phyloP scores from a whole-genome alignment of 2,888 invertebrate genomes.

The Nomada hirtipes region DNA sequence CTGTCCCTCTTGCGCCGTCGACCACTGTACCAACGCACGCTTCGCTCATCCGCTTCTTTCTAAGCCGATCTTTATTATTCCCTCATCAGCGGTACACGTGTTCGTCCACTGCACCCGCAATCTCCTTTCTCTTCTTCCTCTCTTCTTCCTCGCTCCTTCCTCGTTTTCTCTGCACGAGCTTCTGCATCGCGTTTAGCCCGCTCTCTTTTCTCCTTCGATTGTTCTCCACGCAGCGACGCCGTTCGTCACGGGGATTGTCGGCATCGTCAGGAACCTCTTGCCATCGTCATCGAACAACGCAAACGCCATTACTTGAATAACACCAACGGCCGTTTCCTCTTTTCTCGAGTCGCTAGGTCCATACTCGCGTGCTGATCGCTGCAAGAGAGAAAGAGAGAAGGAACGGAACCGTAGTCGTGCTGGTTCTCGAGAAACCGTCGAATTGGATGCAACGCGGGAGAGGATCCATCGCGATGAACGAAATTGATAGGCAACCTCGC shows the following conservation, averaged over 20 bases:
- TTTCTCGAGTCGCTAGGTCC: neutral
- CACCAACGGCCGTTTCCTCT: neutral
- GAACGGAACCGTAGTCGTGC: slow-evolving; percentile 34
- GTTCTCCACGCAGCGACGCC: neutral
- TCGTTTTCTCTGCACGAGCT: neutral
- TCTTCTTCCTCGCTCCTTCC: slow-evolving; percentile 30
- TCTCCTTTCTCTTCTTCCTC: slow-evolving; percentile 12
- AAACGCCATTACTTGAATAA: too few relatives aligned
- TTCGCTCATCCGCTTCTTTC: slow-evolving; percentile 47
- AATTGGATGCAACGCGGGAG: neutral
- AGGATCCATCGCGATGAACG: slow-evolving; percentile 52
- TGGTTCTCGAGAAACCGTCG: slow-evolving; percentile 18
- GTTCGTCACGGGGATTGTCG: neutral
- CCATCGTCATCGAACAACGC: neutral
- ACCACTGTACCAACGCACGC: slow-evolving; percentile 44
- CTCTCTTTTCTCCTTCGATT: neutral
- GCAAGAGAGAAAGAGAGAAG: slow-evolving; percentile 17
- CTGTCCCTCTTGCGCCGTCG: slow-evolving; percentile 3
- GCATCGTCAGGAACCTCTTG: neutral
- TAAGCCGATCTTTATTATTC: slow-evolving; percentile 40
- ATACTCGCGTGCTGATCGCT: neutral
- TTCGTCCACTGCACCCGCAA: slow-evolving; percentile 28
- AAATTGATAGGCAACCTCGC: slow-evolving; percentile 35
- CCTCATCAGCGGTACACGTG: slow-evolving; percentile 45
- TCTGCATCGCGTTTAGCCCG: neutral